Evolutionary conservation across 2,797 vertebrate species (phyloP), one percentile per base, ranked within the genome.

Genomic region (Neostethus bicornis): DNA sequence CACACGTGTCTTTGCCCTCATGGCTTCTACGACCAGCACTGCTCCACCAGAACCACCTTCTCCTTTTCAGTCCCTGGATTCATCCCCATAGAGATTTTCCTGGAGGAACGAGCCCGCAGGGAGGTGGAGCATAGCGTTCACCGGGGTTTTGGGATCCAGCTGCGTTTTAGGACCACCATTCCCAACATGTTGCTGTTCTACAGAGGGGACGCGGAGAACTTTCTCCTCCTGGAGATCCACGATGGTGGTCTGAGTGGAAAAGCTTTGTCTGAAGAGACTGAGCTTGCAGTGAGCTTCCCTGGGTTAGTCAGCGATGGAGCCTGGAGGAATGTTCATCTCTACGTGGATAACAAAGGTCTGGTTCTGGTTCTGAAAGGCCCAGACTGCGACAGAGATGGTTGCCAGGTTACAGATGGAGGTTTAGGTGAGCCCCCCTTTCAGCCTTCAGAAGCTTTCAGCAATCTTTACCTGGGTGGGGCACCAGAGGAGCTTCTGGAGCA

Each of bases 121-220:
- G 85, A 79, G 0, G 37, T 65, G 0, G 75, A 77, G 39, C 70
- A 75, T 21, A 32, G 1, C 1, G 58, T 3, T 39, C 76, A 73
- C 26, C 23, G 7, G 0, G 56, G 61, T 4, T 29, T 70, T 6
- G 85, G 75, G 0, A 79, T 94, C 21, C 83, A 88, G 46, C 80
- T 96, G 25, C 89, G 93, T 6, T 97, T 98, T 75, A 89, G 93
- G 29, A 98, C 96, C 49, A 97, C 95, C 0, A 41, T 98, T 61
- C 87, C 92, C n/a, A 73, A 91, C 10, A 91, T 93, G 68, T 11
- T 93, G 54, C 85, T 98, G 20, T 86, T 94, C 42, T 93, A 86
- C 69, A 88, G 90, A 46, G 93, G 92, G 1, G 83, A 76, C 3
- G 56, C 47, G 3, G 83, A 80, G 0, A 84, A 79, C 21, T 88